phyloP scores from a whole-genome alignment of 1,140 invertebrate genomes.

The Ectropis grisescens region DNA sequence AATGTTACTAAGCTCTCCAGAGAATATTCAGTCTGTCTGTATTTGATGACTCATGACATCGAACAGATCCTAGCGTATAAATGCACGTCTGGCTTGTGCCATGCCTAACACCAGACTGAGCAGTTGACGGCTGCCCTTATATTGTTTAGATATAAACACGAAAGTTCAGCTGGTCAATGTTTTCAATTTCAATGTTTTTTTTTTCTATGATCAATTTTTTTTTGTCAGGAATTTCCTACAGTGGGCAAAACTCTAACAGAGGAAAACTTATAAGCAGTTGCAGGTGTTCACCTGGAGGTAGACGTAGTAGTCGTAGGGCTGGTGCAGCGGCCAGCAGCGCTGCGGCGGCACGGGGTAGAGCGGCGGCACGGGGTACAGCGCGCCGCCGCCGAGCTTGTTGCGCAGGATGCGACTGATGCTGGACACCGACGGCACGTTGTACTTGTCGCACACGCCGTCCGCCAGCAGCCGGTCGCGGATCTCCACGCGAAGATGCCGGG shows the following conservation, averaged over 20 bases:
- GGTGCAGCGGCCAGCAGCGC: slow-evolving; percentile 60
- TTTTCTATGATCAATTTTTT: no score
- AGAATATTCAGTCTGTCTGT: no score
- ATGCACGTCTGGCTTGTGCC: no score
- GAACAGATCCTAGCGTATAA: no score
- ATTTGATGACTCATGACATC: no score
- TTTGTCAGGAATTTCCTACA: no score
- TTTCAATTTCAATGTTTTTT: no score
- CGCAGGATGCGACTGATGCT: slow-evolving; percentile 92
- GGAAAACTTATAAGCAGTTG: slow-evolving; percentile 4
- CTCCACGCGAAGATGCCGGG: slow-evolving; percentile 93
- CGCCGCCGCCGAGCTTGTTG: slow-evolving; percentile 81
- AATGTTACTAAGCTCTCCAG: no score
- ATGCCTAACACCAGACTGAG: no score
- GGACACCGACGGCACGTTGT: slow-evolving; percentile 94
- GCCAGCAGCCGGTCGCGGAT: slow-evolving; percentile 91
- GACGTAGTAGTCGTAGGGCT: slow-evolving; percentile 81
- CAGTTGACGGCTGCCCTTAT: not conserved
- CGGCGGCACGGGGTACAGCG: slow-evolving; percentile 72
- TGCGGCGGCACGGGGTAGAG: slow-evolving; percentile 68
- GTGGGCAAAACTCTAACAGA: not conserved
- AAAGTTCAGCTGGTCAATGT: not conserved
- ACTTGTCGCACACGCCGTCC: slow-evolving; percentile 94
- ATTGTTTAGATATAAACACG: not conserved
- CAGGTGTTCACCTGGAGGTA: slow-evolving; percentile 69